Evolutionary conservation across 2,797 vertebrate species (phyloP), one percentile per base, ranked within the genome.

Genomic region (Sebastes goodei): DNA sequence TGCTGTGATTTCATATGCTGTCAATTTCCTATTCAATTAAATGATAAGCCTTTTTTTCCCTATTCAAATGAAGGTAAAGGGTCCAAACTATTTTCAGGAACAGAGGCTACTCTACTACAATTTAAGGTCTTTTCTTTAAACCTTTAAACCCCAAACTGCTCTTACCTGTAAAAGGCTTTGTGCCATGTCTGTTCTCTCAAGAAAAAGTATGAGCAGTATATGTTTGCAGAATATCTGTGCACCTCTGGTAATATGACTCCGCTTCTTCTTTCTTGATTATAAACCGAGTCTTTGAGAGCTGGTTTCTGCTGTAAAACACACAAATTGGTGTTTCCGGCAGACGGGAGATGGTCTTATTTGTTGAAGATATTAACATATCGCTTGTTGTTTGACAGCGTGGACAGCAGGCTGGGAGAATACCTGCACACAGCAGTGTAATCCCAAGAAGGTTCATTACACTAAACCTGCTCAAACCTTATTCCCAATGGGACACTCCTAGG

Each of bases 1-100:
- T 88, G 61, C 73, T 67, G 76, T 78, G 83, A 94, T 90, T 94
- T 93, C 86, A 74, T 76, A 78, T 80, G 62, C 89, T 88, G 88
- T 88, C 90, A 88, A 74, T 89, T 94, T 92, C 86, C 82, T 46
- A 87, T 88, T 92, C 94, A 95, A 94, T 95, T 95, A 95, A 95
- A 93, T 95, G 94, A 95, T 95, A 95, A 94, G 92, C 81, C 20
- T 61, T 78, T 86, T 79, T 73, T 66, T n/a, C 74, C 78, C 76
- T 65, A 82, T 92, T 92, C 80, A 91, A 91, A 89, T 83, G 75
- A 85, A 86, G 67, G 69, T 77, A 60, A 69, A 79, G 68, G 35
- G 72, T 88, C 88, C 78, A 85, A 88, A 88, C 77, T 49, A 61
- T 86, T 78, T 91, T 87, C 76, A 82, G 77, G 71, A 87, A 85